Evolutionary conservation across 1,140 invertebrate genomes (phyloP).

Genomic region (Brachionus angularis): DNA sequence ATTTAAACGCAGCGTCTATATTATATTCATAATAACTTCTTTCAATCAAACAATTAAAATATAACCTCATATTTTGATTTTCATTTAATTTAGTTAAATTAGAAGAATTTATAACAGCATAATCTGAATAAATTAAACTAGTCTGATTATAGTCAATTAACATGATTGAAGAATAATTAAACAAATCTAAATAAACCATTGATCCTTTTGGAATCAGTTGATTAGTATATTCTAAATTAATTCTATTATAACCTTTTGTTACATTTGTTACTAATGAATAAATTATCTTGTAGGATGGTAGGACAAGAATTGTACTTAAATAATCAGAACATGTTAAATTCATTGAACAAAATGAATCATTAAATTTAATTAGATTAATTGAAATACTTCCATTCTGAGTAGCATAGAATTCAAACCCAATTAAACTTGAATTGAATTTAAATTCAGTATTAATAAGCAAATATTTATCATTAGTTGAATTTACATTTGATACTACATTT

Average conservation of each 20-base stretch:
- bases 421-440: background rate
- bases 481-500: background rate
- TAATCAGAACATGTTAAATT: background rate
- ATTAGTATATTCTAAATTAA: background rate
- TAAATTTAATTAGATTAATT: background rate
- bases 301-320: background rate
- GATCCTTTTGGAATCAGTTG: background rate
- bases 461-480: background rate
- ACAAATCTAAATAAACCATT: background rate
- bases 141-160: background rate
- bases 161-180: background rate
- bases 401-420: slow-evolving; percentile 5
- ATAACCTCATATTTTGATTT: background rate
- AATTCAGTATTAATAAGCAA: slow-evolving; percentile 9
- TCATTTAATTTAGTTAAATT: background rate
- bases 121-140: background rate
- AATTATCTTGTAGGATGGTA: background rate
- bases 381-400: background rate
- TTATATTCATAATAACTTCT: background rate
- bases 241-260: background rate
- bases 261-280: too few relatives aligned
- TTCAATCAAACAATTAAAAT: slow-evolving; percentile 24
- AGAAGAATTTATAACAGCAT: background rate
- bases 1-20: background rate
- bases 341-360: background rate